Evolutionary conservation across 2,797 vertebrate genomes (phyloP).

Genomic region (Coreius guichenoti): DNA sequence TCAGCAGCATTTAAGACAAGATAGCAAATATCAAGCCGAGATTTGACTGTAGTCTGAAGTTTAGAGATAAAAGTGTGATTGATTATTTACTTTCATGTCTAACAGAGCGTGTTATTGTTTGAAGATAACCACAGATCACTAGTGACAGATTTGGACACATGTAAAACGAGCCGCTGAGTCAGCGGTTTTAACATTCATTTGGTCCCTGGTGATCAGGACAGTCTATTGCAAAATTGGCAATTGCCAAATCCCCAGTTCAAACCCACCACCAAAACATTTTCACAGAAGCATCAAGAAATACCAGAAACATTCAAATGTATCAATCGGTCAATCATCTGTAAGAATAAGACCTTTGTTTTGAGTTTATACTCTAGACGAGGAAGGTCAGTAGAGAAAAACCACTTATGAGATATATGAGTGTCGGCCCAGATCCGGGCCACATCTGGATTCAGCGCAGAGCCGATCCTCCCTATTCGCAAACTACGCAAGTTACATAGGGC

Average conservation of each 20-base stretch:
- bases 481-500: no score
- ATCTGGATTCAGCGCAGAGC: no score
- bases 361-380: not conserved
- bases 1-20: conserved; percentile 37
- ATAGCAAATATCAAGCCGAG: conserved; percentile 4
- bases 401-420: conserved; percentile 48
- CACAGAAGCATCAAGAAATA: conserved; percentile 61
- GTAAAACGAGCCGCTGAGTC: conserved; percentile 66
- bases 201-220: conserved; percentile 75
- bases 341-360: conserved; percentile 20
- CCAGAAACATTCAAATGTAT: conserved; percentile 26
- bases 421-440: no score
- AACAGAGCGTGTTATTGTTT: conserved; percentile 26
- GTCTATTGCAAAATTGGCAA: conserved; percentile 74
- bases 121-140: conserved; percentile 64
- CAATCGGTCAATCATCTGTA: conserved; percentile 54
- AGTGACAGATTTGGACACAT: conserved; percentile 56
- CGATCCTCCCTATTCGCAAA: no score
- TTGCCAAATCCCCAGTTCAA: conserved; percentile 63
- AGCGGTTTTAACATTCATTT: conserved; percentile 79
- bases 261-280: conserved; percentile 70
- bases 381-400: not conserved
- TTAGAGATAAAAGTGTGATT: conserved; percentile 33
- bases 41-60: conserved; percentile 40
- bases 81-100: conserved; percentile 35